These are phyloP conservation scores for Lerema accius DNA, from an alignment of 1,140 invertebrate species.

Conservation along the genomic window DNA sequence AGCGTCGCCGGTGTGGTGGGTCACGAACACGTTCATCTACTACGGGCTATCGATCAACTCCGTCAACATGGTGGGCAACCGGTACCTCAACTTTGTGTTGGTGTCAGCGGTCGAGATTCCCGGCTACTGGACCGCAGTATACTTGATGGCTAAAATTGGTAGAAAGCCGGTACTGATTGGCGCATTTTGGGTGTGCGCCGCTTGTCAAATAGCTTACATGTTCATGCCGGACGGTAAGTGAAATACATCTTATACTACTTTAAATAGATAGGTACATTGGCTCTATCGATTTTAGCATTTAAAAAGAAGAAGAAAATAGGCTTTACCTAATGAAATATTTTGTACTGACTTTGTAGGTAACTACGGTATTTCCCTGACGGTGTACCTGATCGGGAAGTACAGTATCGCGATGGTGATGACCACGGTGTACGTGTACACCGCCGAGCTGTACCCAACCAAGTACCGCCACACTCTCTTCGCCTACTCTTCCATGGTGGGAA, in stretches of 20 bases:
- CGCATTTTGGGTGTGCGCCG: slow-evolving; percentile 87
- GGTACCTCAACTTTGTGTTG: slow-evolving; percentile 87
- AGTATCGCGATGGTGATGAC: slow-evolving; percentile 87
- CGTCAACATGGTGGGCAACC: slow-evolving; percentile 84
- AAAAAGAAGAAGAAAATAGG: too few species aligned
- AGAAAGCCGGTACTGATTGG: slow-evolving; percentile 86
- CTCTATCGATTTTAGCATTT: too few species aligned
- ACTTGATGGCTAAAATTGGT: slow-evolving; percentile 56
- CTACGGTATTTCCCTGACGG: slow-evolving; percentile 60
- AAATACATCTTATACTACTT: background rate
- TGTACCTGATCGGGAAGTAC: slow-evolving; percentile 89
- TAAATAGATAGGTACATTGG: too few species aligned
- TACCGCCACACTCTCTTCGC: slow-evolving; percentile 85
- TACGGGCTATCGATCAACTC: slow-evolving; percentile 87
- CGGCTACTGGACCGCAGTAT: slow-evolving; percentile 84
- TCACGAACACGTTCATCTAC: slow-evolving; percentile 86
- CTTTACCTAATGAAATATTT: too few species aligned
- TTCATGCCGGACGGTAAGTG: slow-evolving; percentile 84
- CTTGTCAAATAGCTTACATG: slow-evolving; percentile 87
- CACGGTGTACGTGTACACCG: slow-evolving; percentile 87
- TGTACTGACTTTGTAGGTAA: slow-evolving; percentile 42
- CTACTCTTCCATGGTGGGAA: slow-evolving; percentile 88
- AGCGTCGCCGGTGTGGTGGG: slow-evolving; percentile 87
- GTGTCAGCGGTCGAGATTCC: slow-evolving; percentile 88
- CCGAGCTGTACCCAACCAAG: slow-evolving; percentile 87